Evolutionary conservation across 2,797 vertebrate genomes (phyloP), one percentile per base, ranked within the genome.

Genomic region (Melanotaenia parkinsoni): DNA sequence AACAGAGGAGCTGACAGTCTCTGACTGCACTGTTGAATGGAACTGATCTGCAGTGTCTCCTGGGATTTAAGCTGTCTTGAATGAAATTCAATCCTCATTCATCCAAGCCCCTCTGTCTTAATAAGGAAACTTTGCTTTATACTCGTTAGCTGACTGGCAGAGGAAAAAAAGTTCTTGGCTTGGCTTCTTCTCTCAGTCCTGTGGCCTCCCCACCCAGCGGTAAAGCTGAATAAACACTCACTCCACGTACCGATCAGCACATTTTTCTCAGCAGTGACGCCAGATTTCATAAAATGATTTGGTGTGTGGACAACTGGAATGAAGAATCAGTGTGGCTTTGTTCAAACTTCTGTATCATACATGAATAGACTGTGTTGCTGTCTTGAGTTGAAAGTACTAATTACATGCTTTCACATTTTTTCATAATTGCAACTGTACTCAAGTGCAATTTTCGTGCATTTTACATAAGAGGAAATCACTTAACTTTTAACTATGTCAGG

Each of bases 191-290:
- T 83, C 57, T 80, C 73, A 50, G 56, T 80, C 61, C 82, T 88
- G 85, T 72, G 82, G 86, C 70, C 81, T 91, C 88, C 77, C 83
- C 84, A 60, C 89, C 84, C 86, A 67, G 67, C 67, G 74, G 88
- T 80, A 92, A 94, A 92, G 90, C 90, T 93, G 92, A 94, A 93
- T 89, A 94, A 94, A 94, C 88, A 94, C 56, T 59, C 56, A 20
- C 50, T 70, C 35, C 32, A 28, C 56, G 85, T 63, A 74, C 67
- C 77, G 77, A 83, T 85, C 86, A 86, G 81, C 83, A 67, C 69
- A 82, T 70, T 79, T 85, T 71, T 79, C 72, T 83, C 76, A 67
- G 66, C 62, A 47, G 79, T 77, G 63, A 72, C 73, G 64, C 54
- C 83, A 87, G 47, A 79, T 88, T 84, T 79, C 53, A 64, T 40